These are phyloP conservation scores for Eupithecia subumbrata DNA, from an alignment of 2,888 invertebrate species.

Conservation along the genomic window DNA sequence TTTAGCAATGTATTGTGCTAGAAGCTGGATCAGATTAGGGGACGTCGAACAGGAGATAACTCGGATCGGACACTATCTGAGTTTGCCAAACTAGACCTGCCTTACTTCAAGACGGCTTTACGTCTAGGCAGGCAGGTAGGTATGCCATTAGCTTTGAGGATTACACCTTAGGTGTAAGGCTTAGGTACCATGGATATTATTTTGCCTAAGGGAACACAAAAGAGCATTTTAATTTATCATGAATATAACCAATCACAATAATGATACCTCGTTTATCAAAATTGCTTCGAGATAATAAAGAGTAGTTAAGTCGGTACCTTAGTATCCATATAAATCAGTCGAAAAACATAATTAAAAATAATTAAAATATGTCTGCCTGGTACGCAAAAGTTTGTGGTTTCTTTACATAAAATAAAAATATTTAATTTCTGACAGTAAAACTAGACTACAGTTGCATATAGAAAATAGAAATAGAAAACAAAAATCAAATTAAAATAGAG, in stretches of 20 bases:
- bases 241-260: neutral
- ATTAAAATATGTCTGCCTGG: too few species aligned
- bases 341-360: too few species aligned
- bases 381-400: too few species aligned
- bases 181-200: neutral
- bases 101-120: conserved; percentile 22
- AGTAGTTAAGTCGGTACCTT: too few species aligned
- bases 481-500: too few species aligned
- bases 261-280: neutral
- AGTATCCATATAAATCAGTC: too few species aligned
- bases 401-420: too few species aligned
- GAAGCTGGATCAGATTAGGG: conserved; percentile 27
- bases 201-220: neutral
- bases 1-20: conserved; percentile 4
- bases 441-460: too few species aligned
- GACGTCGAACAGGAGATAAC: conserved; percentile 30
- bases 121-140: neutral
- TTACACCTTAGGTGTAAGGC: neutral
- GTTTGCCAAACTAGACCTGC: conserved; percentile 14
- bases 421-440: too few species aligned
- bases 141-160: neutral
- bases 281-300: neutral
- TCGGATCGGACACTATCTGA: conserved; percentile 30
- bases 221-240: neutral
- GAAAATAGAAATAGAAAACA: too few species aligned